Conservation (phyloP, 1,140 invertebrate species). For the Cephus cinctus region DNA sequence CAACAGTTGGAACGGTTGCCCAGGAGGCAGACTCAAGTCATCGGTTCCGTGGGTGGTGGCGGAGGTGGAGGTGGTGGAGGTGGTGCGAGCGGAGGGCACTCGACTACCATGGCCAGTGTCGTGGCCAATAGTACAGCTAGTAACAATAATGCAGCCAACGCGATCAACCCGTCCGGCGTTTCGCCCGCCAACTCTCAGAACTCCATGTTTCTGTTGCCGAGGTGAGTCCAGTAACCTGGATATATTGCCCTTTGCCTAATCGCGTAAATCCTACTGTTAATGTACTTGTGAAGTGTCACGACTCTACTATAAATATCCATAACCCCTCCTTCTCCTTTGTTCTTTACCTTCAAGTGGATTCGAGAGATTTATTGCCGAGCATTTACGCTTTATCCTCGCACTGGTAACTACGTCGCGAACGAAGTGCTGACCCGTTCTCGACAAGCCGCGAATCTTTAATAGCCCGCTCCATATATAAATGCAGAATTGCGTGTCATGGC, state of each 20-base stretch:
- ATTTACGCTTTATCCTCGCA: too few species aligned
- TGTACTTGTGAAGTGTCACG: too few species aligned
- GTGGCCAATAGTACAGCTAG: slow-evolving; percentile 45
- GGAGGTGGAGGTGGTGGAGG: slow-evolving; percentile 37
- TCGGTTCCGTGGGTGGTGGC: slow-evolving; percentile 46
- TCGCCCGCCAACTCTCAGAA: slow-evolving; percentile 50
- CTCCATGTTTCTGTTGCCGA: slow-evolving; percentile 63
- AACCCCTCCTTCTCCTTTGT: too few species aligned
- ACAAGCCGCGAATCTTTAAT: slow-evolving; percentile 13
- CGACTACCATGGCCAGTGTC: slow-evolving; percentile 44
- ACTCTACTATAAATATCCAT: too few species aligned
- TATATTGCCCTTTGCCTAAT: too few species aligned
- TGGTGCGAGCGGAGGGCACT: slow-evolving; percentile 52
- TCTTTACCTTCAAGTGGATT: too few species aligned
- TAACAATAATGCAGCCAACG: slow-evolving; percentile 50
- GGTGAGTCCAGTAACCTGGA: too few species aligned
- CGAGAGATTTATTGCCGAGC: too few species aligned
- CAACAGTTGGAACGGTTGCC: slow-evolving; percentile 86
- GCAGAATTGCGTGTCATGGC: slow-evolving; percentile 22
- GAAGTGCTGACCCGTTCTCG: slow-evolving; percentile 2
- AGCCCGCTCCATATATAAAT: slow-evolving; percentile 20
- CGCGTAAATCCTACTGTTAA: not conserved
- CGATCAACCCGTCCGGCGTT: slow-evolving; percentile 46
- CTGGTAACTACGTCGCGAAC: too few species aligned
- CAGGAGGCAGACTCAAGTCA: slow-evolving; percentile 66